Conservation (phyloP, 2,888 invertebrate species). For the Hypomecis punctinalis region DNA sequence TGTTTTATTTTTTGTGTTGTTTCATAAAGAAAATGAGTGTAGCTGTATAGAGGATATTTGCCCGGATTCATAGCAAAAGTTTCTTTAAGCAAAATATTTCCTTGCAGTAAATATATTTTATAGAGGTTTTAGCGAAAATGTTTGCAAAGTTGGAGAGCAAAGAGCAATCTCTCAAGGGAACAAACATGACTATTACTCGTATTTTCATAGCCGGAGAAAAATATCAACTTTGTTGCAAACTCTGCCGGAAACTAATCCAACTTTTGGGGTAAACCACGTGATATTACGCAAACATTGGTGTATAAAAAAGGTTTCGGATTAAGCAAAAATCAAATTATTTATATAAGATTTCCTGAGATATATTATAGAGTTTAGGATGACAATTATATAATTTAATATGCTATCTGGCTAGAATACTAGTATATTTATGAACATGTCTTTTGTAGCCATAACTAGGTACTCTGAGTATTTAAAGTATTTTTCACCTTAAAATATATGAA, state of each 20-base stretch:
- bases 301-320: constrained; percentile 1
- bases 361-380: no score
- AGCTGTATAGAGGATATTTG: constrained; percentile 13
- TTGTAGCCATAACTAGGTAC: no score
- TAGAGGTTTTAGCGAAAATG: constrained; percentile 55
- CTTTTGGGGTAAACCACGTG: constrained; percentile 27
- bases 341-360: no score
- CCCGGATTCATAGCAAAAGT: constrained; percentile 38
- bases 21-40: constrained; percentile 22
- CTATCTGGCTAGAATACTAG: no score
- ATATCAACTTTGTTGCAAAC: constrained; percentile 62
- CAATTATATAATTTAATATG: no score
- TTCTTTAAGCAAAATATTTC: constrained; percentile 33
- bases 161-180: constrained; percentile 59
- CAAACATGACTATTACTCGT: constrained; percentile 63
- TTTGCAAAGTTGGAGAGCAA: constrained; percentile 60
- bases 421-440: no score
- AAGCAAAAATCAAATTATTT: not conserved
- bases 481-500: no score
- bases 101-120: constrained; percentile 46
- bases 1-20: constrained; percentile 19
- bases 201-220: constrained; percentile 56
- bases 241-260: constrained; percentile 33
- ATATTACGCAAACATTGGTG: constrained; percentile 6
- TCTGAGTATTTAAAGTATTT: no score